phyloP scores from a whole-genome alignment of 2,797 vertebrate genomes.

The Syngnathus acus region DNA sequence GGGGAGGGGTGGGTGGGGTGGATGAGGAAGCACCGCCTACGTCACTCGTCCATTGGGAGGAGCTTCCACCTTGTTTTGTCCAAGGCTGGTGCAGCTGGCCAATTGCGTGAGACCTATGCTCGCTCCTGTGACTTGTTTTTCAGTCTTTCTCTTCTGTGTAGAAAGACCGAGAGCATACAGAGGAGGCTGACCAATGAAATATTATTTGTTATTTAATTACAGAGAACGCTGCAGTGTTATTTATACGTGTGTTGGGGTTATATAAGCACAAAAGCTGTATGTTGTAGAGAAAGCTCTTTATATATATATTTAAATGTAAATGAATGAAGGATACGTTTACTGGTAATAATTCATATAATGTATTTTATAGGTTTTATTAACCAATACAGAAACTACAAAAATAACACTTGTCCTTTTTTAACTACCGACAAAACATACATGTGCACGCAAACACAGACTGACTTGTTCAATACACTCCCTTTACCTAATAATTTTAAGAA shows the following conservation, averaged over 20 bases:
- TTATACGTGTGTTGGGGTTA: constrained; percentile 35
- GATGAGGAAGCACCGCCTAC: constrained; percentile 24
- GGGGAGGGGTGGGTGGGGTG: constrained; percentile 1
- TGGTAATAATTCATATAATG: constrained; percentile 9
- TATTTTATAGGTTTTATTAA: constrained; percentile 59
- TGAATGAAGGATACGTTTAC: constrained; percentile 29
- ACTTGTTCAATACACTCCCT: background rate
- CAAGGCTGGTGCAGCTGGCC: constrained; percentile 39
- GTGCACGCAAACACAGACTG: background rate
- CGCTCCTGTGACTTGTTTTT: constrained; percentile 23
- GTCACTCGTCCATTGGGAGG: constrained; percentile 51
- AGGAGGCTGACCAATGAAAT: constrained; percentile 6
- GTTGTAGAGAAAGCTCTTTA: constrained; percentile 14
- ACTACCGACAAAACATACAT: background rate
- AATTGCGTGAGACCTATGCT: constrained; percentile 34
- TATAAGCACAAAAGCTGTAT: constrained; percentile 39
- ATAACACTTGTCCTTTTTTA: constrained; percentile 8
- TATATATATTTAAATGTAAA: constrained; percentile 18
- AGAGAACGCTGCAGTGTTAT: constrained; percentile 38
- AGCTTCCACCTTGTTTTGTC: constrained; percentile 46
- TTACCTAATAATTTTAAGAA: background rate
- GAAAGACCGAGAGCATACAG: constrained; percentile 9
- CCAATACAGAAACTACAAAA: constrained; percentile 30
- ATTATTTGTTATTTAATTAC: constrained; percentile 1
- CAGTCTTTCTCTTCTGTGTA: constrained; percentile 13